phyloP scores from a whole-genome alignment of 2,113 vertebrate species.

The Paradisaea rubra region DNA sequence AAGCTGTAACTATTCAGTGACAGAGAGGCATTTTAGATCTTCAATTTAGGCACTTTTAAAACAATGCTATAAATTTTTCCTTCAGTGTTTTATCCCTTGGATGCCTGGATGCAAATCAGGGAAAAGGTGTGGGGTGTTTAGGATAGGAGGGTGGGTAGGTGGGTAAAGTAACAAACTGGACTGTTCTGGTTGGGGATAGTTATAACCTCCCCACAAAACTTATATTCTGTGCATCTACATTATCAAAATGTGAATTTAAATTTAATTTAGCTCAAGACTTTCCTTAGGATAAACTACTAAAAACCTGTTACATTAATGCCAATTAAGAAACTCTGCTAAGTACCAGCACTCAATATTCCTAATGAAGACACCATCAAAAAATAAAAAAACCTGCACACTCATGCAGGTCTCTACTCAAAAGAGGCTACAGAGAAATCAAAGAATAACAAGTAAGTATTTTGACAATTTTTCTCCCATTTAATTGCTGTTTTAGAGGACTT shows the following conservation, averaged over 20 bases:
- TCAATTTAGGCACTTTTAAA: not conserved
- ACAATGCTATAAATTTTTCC: not conserved
- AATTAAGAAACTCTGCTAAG: not conserved
- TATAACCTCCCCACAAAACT: not conserved
- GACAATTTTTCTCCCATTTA: not conserved
- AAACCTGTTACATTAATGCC: not conserved
- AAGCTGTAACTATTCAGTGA: not conserved
- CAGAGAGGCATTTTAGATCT: not conserved
- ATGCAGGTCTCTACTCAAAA: not conserved
- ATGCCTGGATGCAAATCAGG: not conserved
- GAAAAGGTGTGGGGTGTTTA: not conserved
- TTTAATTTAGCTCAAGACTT: not conserved
- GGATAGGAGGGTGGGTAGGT: too few species aligned
- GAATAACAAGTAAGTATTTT: not conserved
- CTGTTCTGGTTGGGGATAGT: not conserved
- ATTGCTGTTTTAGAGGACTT: not conserved
- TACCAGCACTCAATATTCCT: not conserved
- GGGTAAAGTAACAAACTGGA: not conserved
- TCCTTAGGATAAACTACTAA: not conserved
- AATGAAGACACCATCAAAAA: not conserved
- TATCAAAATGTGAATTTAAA: not conserved
- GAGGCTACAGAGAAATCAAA: not conserved
- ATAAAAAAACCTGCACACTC: fast-evolving
- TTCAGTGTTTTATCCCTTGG: not conserved
- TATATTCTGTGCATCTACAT: not conserved